Evolutionary conservation across 2,888 invertebrate species (phyloP).

Genomic region (Aspidiotus destructor): DNA sequence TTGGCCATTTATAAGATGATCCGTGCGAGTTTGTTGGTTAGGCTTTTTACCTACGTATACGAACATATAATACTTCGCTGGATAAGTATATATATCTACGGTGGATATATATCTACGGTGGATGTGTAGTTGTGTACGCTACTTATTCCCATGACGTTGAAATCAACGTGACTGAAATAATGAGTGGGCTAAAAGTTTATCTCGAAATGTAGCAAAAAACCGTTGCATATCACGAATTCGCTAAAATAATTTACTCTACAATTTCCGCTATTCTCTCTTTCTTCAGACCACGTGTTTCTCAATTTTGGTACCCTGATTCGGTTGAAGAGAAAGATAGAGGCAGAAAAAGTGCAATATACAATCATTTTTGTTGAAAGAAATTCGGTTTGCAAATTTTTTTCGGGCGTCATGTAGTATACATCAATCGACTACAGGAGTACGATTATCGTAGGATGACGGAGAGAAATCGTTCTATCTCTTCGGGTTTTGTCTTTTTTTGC

Average conservation of each 20-base stretch:
- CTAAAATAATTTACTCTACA: background rate
- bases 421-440: background rate
- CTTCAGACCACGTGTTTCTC: background rate
- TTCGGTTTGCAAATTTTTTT: background rate
- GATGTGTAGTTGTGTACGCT: background rate
- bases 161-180: conserved; percentile 4
- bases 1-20: background rate
- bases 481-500: too few relatives aligned
- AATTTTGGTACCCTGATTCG: background rate
- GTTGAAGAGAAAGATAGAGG: background rate
- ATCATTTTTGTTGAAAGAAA: background rate
- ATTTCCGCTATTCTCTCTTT: background rate
- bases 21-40: background rate
- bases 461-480: background rate
- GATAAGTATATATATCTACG: too few relatives aligned
- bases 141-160: conserved; percentile 1
- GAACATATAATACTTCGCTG: too few relatives aligned
- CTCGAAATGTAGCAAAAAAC: background rate
- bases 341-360: background rate
- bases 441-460: background rate
- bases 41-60: background rate
- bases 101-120: too few relatives aligned
- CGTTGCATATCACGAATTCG: background rate
- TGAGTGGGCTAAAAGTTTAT: background rate
- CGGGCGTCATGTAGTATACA: background rate